phyloP scores from a whole-genome alignment of 2,113 vertebrate genomes.

The Pseudorectes ferrugineus region DNA sequence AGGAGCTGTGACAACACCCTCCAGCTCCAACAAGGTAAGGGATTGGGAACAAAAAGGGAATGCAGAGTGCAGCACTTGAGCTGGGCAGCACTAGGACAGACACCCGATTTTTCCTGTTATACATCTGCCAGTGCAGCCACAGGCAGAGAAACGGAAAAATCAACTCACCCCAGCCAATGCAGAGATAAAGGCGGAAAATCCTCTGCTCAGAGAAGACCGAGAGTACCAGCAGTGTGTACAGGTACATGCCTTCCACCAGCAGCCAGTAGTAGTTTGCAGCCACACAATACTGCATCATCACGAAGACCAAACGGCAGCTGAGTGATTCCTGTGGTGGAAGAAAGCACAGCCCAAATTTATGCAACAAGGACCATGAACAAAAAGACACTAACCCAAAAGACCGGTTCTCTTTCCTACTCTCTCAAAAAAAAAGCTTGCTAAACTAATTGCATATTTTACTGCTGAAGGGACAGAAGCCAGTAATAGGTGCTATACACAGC shows the following conservation, averaged over 20 bases:
- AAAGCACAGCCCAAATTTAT: not conserved
- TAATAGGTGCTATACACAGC: not conserved
- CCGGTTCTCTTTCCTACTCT: not conserved
- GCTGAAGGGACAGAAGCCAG: not conserved
- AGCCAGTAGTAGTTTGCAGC: conserved; percentile 97
- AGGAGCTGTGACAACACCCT: not conserved
- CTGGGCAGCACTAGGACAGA: not conserved
- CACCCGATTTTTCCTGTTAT: not conserved
- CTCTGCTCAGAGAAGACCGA: conserved; percentile 90
- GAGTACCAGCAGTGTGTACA: conserved; percentile 89
- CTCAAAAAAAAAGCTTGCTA: not conserved
- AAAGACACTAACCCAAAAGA: not conserved
- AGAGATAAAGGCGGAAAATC: conserved; percentile 87
- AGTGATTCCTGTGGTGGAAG: conserved; percentile 74
- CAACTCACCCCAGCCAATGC: conserved; percentile 92
- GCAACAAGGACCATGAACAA: not conserved
- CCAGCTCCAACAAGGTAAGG: not conserved
- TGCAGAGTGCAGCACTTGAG: not conserved
- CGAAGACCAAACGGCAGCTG: conserved; percentile 88
- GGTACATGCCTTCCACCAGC: conserved; percentile 93
- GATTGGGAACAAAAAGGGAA: not conserved
- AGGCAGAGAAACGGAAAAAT: rapidly evolving
- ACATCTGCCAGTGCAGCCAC: not conserved
- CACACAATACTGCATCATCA: conserved; percentile 98
- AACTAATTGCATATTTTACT: not conserved